A percentile compares a stretch with the other conserved stretches of the same genome.
phyloP scores from a whole-genome alignment of 2,888 invertebrate genomes.

The Ferdinandea cuprea region DNA sequence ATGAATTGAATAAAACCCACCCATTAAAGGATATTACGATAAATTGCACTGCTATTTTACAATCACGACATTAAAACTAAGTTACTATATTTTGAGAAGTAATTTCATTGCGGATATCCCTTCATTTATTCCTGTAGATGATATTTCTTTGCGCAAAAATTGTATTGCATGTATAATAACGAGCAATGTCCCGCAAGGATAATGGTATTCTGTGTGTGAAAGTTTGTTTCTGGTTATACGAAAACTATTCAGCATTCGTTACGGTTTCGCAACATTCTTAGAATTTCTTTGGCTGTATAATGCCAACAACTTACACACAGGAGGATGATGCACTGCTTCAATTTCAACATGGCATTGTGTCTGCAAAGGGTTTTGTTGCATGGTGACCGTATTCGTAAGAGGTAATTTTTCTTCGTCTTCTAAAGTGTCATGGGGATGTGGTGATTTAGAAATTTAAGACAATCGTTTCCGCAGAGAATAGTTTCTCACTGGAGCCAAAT shows the following conservation, averaged over 20 bases:
- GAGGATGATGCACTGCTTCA: conserved; percentile 15
- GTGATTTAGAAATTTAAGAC: conserved; percentile 19
- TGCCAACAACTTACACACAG: background rate
- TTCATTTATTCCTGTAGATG: conserved; percentile 9
- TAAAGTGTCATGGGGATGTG: conserved; percentile 10
- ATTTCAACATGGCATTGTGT: conserved; percentile 6
- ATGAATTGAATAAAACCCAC: no score
- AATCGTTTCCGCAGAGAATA: background rate
- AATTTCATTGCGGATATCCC: conserved; percentile 38
- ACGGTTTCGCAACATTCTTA: background rate
- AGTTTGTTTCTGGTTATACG: background rate
- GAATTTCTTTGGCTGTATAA: conserved; percentile 30
- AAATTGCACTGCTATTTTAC: no score
- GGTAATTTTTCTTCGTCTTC: conserved; percentile 57
- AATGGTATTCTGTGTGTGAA: conserved; percentile 41
- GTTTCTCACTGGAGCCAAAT: no score
- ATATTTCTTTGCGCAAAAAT: conserved; percentile 8
- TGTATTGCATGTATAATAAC: conserved; percentile 52
- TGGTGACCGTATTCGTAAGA: conserved; percentile 2
- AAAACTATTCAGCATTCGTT: conserved; percentile 1
- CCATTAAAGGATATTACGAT: no score
- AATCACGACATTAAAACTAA: conserved; percentile 35
- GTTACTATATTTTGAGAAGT: conserved; percentile 21
- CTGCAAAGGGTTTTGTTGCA: conserved; percentile 12
- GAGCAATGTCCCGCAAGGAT: conserved; percentile 44